phyloP scores from a whole-genome alignment of 37 sponge, comb jelly and placozoan species.

The Halichondria panicea region DNA sequence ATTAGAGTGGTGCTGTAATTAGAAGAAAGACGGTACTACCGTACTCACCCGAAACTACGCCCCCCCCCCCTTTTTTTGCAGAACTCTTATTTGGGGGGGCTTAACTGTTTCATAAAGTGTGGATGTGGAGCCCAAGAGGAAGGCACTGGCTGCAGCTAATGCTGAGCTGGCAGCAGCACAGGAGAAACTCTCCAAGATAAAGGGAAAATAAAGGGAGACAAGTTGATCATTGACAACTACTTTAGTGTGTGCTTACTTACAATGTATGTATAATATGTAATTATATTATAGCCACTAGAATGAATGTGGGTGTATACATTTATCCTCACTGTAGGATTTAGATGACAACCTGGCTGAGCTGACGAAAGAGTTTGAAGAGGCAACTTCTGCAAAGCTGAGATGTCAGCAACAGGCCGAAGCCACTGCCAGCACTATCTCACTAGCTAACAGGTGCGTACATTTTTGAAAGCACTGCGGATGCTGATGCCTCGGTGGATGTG shows the following conservation, averaged over 20 bases:
- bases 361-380: constrained; percentile 89
- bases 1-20: too few relatives aligned
- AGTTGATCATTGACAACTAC: too few relatives aligned
- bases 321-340: constrained; percentile 51
- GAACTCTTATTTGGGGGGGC: too few relatives aligned
- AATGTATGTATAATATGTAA: too few relatives aligned
- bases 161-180: constrained; percentile 90
- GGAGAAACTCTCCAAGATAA: constrained; percentile 88
- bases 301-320: too few relatives aligned
- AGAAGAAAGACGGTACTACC: too few relatives aligned
- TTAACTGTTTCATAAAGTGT: too few relatives aligned
- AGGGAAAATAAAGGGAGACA: constrained; percentile 96
- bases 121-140: constrained; percentile 99
- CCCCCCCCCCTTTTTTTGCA: too few relatives aligned
- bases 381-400: constrained; percentile 95
- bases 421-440: constrained; percentile 84
- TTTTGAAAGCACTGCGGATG: constrained; percentile 97
- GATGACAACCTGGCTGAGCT: constrained; percentile 94
- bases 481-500: constrained; percentile 88
- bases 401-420: constrained; percentile 97
- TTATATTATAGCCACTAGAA: too few relatives aligned
- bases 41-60: too few relatives aligned
- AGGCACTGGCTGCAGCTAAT: constrained; percentile 91
- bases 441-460: constrained; percentile 91
- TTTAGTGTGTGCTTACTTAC: too few relatives aligned